Evolutionary conservation across 2,888 invertebrate genomes (phyloP), one percentile per base, ranked within the genome.

Genomic region (Gnatocerus cornutus): DNA sequence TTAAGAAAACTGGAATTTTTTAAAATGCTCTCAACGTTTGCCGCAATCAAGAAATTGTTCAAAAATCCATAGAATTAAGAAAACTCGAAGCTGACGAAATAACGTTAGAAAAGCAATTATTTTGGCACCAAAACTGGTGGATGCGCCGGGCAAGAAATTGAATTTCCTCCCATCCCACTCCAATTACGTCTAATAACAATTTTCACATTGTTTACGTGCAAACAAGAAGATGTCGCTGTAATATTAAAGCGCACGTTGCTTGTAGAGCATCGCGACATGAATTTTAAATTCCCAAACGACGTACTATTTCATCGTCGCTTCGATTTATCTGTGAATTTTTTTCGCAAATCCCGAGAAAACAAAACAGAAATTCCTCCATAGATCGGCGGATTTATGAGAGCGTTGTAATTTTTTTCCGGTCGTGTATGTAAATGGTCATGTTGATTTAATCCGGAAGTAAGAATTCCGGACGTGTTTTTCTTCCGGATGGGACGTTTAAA

Each of bases 161-260:
- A 21, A 21, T 21, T 21, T 4, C 21, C 48, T 16, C 27, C 37
- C 33, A 21, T 21, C 45, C 9, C 43, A 3, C 27, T 21, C 39
- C 62, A 63, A 63, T 63, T 63, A 63, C 50, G 37, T n/a, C 62
- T 29, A 63, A 63, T 50, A 62, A 62, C 50, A 62, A 50, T 48
- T 63, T 52, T 52, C 43, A 41, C 62, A 37, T 63, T 52, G 62
- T 52, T 63, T 63, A 41, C 52, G 52, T 41, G 21, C 52, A 63
- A 63, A 62, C 61, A 62, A 63, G 62, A 63, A 39, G 52, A 52
- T 41, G 62, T 52, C 62, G 30, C 14, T 12, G 39, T 13, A 41
- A 63, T 63, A 48, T 52, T 41, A n/a, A 59, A 29, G 29, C 21
- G 43, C 58, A 43, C 58, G 58, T 58, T 30, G 52, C 30, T 52